These are phyloP conservation scores for Malurus leucopterus DNA, from an alignment of 2,797 vertebrate species.

Conservation along the genomic window DNA sequence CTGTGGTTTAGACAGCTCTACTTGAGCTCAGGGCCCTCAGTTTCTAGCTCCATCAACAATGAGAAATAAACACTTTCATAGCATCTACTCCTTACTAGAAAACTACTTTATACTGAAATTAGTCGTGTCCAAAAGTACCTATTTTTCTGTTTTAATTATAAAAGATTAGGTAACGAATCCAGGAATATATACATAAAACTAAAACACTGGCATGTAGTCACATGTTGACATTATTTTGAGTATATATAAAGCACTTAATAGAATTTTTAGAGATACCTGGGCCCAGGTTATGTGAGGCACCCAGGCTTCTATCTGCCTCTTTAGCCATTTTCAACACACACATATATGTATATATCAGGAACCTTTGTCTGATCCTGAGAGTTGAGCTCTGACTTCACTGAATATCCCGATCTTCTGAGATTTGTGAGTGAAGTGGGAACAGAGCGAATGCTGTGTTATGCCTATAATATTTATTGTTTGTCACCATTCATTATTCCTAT, in stretches of 20 bases:
- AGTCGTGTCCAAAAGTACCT: not conserved
- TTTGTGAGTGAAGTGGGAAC: not conserved
- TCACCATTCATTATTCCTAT: not conserved
- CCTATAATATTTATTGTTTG: not conserved
- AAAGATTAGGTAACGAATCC: not conserved
- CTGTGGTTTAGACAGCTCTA: not conserved
- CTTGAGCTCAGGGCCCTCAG: not conserved
- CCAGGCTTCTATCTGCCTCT: not conserved
- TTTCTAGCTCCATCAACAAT: rapidly evolving
- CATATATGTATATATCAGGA: not conserved
- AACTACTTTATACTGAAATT: not conserved
- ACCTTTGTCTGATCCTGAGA: not conserved
- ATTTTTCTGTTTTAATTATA: not conserved
- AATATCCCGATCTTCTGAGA: not conserved
- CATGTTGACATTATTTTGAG: not conserved
- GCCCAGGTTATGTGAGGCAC: not conserved
- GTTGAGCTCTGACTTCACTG: not conserved
- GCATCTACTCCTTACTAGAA: not conserved
- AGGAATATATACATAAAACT: not conserved
- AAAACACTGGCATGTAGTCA: not conserved
- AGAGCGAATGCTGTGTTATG: not conserved
- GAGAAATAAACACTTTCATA: not conserved
- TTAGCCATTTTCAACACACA: not conserved
- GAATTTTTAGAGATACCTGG: not conserved
- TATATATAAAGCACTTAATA: not conserved